Conservation (phyloP, 1,140 invertebrate species). For the Drosophila aff. region DNA sequence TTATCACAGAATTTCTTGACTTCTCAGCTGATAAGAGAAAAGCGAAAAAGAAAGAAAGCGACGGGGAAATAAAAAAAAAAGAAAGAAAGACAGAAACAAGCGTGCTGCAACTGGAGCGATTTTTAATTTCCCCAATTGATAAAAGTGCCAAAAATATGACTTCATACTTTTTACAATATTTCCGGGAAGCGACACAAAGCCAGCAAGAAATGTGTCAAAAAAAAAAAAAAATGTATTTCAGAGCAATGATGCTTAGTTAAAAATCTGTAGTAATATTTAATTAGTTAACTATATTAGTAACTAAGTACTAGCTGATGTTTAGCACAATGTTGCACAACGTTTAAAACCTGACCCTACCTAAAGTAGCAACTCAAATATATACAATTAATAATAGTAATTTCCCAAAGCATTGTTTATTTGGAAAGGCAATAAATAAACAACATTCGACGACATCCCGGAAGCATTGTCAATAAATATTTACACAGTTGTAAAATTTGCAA, state of each 20-base stretch:
- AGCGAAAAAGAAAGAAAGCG: constrained; percentile 10
- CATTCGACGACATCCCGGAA: constrained; percentile 17
- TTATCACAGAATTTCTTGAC: constrained; percentile 33
- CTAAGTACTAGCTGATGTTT: not conserved
- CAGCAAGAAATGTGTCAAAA: not conserved
- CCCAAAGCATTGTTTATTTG: constrained; percentile 10
- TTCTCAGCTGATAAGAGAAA: constrained; percentile 30
- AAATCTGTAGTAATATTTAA: not conserved
- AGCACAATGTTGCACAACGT: not conserved
- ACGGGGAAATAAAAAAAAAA: constrained; percentile 2
- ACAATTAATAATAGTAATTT: constrained; percentile 6
- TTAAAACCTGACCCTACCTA: constrained; percentile 19
- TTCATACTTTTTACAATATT: constrained; percentile 23
- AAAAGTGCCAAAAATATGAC: constrained; percentile 30
- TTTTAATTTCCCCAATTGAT: constrained; percentile 51
- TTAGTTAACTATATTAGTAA: not conserved
- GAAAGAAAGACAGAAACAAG: not conserved
- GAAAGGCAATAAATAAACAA: constrained; percentile 1
- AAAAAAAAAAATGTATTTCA: not conserved
- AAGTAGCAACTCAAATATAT: not conserved
- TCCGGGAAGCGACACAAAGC: constrained; percentile 29
- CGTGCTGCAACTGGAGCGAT: constrained; percentile 28
- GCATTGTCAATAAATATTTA: constrained; percentile 47
- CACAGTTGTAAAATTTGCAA: constrained; percentile 34
- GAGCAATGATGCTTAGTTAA: not conserved